These are phyloP conservation scores for Yponomeuta plumbellus DNA, from an alignment of 2,888 invertebrate species.

Conservation along the genomic window DNA sequence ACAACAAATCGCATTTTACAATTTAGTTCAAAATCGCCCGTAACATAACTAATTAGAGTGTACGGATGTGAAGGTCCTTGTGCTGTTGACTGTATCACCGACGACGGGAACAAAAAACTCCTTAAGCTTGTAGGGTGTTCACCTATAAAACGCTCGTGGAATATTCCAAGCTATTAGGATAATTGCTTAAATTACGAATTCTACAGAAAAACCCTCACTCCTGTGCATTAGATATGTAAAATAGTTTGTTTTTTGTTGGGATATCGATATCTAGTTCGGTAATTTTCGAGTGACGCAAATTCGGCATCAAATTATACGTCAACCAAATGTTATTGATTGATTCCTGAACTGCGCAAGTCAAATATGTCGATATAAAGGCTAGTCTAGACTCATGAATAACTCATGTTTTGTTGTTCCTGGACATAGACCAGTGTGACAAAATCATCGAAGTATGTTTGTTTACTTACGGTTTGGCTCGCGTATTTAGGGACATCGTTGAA, in stretches of 20 bases:
- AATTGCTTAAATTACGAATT: background rate
- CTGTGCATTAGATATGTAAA: background rate
- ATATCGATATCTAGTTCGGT: background rate
- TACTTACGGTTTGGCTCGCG: constrained; percentile 47
- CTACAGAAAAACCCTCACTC: background rate
- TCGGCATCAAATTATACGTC: background rate
- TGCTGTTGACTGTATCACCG: constrained; percentile 30
- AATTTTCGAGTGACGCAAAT: background rate
- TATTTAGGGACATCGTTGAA: constrained; percentile 56
- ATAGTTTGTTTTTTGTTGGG: background rate
- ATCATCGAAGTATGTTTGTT: constrained; percentile 7
- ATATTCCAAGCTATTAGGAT: too few relatives aligned
- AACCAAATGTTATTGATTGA: background rate
- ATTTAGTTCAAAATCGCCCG: too few relatives aligned
- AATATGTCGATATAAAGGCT: background rate
- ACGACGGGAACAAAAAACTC: constrained; percentile 25
- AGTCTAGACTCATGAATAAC: background rate
- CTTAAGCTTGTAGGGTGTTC: constrained; percentile 6
- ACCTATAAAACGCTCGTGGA: background rate
- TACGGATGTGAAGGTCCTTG: too few relatives aligned
- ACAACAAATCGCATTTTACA: too few relatives aligned
- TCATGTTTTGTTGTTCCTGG: constrained; percentile 2
- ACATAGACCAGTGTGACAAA: constrained; percentile 4
- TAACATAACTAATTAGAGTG: too few relatives aligned
- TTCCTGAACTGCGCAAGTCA: background rate